A percentile compares a stretch with the other conserved stretches of the same genome.
These are phyloP conservation scores for Glaucopsyche alexis DNA, from an alignment of 2,888 invertebrate genomes.

Conservation along the genomic window DNA sequence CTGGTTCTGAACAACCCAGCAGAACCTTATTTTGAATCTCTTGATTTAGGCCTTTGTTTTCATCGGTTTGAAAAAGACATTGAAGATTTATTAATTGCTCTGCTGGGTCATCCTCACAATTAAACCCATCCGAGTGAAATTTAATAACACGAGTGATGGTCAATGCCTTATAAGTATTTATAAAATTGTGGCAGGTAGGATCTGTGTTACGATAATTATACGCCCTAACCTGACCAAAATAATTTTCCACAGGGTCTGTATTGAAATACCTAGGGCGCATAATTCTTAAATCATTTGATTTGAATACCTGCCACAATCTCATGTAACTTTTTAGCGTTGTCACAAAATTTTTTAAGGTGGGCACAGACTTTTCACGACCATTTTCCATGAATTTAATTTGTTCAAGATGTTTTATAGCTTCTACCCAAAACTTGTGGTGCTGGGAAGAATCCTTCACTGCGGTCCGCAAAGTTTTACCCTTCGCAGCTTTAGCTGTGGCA, in stretches of 20 bases:
- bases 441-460: background rate
- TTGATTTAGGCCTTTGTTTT: background rate
- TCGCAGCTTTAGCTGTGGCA: constrained; percentile 1
- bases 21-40: background rate
- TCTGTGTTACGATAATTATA: background rate
- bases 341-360: constrained; percentile 6
- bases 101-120: background rate
- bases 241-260: constrained; percentile 13
- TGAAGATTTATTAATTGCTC: constrained; percentile 5
- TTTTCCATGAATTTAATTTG: constrained; percentile 8
- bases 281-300: constrained; percentile 9
- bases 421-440: constrained; percentile 14
- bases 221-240: constrained; percentile 8
- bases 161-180: constrained; percentile 10
- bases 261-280: constrained; percentile 13
- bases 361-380: constrained; percentile 6
- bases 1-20: background rate
- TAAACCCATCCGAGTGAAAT: background rate
- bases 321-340: background rate
- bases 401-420: background rate
- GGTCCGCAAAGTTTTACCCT: background rate
- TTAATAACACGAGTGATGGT: constrained; percentile 1
- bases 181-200: constrained; percentile 11
- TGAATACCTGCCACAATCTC: constrained; percentile 10
- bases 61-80: background rate